Percentiles rank a stretch among this genome's conserved stretches.
phyloP scores from a whole-genome alignment of 1,140 invertebrate genomes.

The Euwallacea similis region DNA sequence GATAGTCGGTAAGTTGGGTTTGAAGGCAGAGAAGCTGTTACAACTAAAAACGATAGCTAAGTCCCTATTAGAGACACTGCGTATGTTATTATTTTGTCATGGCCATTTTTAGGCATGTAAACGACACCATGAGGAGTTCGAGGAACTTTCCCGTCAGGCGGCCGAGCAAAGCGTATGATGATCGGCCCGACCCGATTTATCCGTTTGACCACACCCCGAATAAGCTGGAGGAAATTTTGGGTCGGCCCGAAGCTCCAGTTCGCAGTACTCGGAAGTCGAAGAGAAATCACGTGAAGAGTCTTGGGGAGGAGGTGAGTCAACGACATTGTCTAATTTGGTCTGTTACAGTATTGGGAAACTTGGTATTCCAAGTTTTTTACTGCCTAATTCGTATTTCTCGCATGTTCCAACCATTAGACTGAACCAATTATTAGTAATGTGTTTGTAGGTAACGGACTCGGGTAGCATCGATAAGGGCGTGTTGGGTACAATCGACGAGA shows the following conservation, averaged over 20 bases:
- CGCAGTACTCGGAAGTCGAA: conserved; percentile 46
- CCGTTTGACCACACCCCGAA: conserved; percentile 46
- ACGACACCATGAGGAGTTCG: conserved; percentile 53
- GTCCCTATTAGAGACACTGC: no score
- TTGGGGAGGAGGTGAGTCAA: conserved; percentile 50
- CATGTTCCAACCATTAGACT: no score
- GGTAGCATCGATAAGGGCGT: conserved; percentile 44
- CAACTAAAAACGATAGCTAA: neutral
- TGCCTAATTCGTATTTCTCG: neutral
- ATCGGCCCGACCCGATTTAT: conserved; percentile 42
- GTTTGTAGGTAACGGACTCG: conserved; percentile 44
- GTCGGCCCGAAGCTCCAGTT: conserved; percentile 49
- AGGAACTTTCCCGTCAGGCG: conserved; percentile 32
- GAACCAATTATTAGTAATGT: no score
- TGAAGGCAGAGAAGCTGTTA: neutral
- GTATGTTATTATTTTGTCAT: neutral
- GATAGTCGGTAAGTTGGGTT: conserved; percentile 32
- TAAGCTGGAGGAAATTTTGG: conserved; percentile 51
- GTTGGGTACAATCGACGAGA: conserved; percentile 52
- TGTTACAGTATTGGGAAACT: neutral
- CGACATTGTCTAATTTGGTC: neutral
- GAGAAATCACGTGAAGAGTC: conserved; percentile 50
- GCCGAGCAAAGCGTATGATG: conserved; percentile 36
- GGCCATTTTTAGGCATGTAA: conserved; percentile 27
- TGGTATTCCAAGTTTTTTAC: neutral